Percentiles rank a stretch among this genome's conserved stretches.
Conservation (phyloP, 2,113 vertebrate species). For the Urocitellus parryii region DNA sequence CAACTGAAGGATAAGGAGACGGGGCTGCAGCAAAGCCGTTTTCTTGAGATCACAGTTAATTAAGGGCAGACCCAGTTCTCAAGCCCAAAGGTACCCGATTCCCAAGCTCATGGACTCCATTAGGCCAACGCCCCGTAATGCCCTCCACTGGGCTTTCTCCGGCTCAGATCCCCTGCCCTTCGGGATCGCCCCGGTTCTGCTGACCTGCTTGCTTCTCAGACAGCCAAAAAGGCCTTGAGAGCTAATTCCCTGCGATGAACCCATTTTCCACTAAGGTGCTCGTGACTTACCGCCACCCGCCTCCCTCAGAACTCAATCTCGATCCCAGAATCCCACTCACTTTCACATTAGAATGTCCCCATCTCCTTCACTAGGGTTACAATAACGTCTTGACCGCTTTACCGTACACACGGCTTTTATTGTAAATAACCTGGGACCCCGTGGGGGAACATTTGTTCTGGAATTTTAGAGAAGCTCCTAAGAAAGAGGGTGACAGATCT, state of each 20-base stretch:
- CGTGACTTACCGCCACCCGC: rapidly evolving
- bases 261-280: background rate
- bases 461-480: background rate
- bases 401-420: background rate
- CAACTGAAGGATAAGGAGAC: background rate
- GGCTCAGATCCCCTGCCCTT: rapidly evolving
- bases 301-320: background rate
- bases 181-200: background rate
- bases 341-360: background rate
- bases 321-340: background rate
- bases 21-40: background rate
- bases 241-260: background rate
- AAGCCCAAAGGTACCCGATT: background rate
- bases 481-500: background rate
- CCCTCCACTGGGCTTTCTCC: background rate
- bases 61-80: background rate
- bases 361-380: background rate
- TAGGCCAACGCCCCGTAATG: rapidly evolving
- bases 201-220: background rate
- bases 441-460: background rate
- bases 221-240: background rate
- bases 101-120: background rate
- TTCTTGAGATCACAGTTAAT: background rate
- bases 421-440: background rate
- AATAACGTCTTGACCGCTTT: background rate